Base-by-base conservation (phyloP, 2,113 vertebrate species). In the Nesogale talazaci region DNA sequence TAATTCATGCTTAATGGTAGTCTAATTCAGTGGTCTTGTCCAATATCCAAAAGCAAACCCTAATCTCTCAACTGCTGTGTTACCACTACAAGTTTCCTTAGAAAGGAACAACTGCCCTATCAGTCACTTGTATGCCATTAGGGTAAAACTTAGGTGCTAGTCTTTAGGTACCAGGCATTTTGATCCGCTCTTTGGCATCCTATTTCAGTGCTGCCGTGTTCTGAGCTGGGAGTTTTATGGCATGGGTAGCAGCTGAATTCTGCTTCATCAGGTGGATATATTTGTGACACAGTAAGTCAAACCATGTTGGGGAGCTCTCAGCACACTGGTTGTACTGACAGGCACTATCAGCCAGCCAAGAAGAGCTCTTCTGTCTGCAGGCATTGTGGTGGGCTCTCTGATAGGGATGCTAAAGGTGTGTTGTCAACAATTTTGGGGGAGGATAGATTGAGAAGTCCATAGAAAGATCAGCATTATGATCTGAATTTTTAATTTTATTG, bases 91-190 rank as follows among this genome's bases (percentile, higher is more conserved):
- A 79, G 11, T 84, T 95, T 85, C 67, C 20, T 89, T 76, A 83
- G 29, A 89, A 36, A 16, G 46, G 46, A 93, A 36, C 61, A 88
- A 88, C 65, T 78, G 8, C 72, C 59, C 22, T 83, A 16, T 82
- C 83, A 61, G 85, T 83, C 40, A 84, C 34, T 90, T 95, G 67
- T 65, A 38, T 89, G 80, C 92, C 65, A 34, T 88, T 36, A 89
- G 90, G 10, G 29, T 76, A 74, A 93, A 86, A 42, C 38, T 70
- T 63, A 27, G 23, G 19, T 88, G 67, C 69, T 88, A 38, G 23
- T 92, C 75, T 81, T 67, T 29, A 87, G 78, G 25, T 67, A 20
- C 76, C 67, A 56, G 75, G n/a, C 87, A 19, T 17, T 91, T 83
- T 36, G 22, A 56, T 2, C 56, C 38, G 29, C n/a, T 86, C 46